A percentile compares a stretch with the other conserved stretches of the same genome.
Conservation (phyloP, 2,113 vertebrate genomes). For the Coreoperca whiteheadi region DNA sequence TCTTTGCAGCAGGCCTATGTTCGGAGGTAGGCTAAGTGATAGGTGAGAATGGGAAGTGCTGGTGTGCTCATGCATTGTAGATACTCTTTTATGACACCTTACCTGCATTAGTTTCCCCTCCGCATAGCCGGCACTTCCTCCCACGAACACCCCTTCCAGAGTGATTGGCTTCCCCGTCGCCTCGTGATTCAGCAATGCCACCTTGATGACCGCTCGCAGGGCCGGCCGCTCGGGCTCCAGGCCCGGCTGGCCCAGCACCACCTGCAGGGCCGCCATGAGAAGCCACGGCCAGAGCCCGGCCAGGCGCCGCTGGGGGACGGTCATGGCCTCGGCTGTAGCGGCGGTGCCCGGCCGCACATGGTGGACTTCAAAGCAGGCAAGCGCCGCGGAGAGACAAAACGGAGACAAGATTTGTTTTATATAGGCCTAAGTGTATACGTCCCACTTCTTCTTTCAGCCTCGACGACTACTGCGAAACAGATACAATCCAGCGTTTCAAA, state of each 20-base stretch:
- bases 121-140: constrained; percentile 88
- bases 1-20: not conserved
- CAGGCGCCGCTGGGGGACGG: constrained; percentile 92
- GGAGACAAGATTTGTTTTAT: not conserved
- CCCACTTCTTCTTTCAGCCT: constrained; percentile 31
- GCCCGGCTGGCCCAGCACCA: constrained; percentile 89
- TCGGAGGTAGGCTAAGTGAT: not conserved
- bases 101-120: constrained; percentile 98
- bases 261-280: constrained; percentile 93
- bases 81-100: constrained; percentile 61
- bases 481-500: constrained; percentile 59
- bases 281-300: constrained; percentile 98
- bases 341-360: constrained; percentile 92
- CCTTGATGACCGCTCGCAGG: constrained; percentile 92
- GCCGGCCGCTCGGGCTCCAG: constrained; percentile 89
- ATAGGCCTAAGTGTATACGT: constrained; percentile 3
- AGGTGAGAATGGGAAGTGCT: not conserved
- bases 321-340: constrained; percentile 96
- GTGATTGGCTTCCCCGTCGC: constrained; percentile 86
- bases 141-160: constrained; percentile 93
- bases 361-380: constrained; percentile 86
- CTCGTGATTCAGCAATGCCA: constrained; percentile 92
- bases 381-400: constrained; percentile 59
- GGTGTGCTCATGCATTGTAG: not conserved
- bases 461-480: constrained; percentile 31